Conservation (phyloP, 2,113 vertebrate species). For the Actinemys pallida region DNA sequence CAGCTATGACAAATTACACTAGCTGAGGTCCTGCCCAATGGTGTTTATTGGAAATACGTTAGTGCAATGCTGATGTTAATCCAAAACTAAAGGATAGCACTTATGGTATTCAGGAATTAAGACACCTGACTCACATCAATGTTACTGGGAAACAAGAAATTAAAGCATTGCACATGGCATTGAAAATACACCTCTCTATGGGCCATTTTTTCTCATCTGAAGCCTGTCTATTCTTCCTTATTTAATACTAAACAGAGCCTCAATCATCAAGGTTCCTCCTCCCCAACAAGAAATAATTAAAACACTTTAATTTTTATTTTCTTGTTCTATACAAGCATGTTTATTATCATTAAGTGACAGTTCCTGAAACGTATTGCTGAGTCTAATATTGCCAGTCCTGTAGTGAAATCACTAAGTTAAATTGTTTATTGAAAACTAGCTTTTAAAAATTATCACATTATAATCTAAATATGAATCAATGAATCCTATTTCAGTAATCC, state of each 20-base stretch:
- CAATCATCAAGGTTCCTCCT: not conserved
- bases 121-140: not conserved
- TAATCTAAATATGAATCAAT: constrained; percentile 44
- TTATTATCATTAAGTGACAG: not conserved
- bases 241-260: not conserved
- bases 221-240: not conserved
- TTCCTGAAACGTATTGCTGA: not conserved
- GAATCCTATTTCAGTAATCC: constrained; percentile 22
- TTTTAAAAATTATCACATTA: constrained; percentile 41
- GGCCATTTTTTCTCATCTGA: not conserved
- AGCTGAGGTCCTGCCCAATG: not conserved
- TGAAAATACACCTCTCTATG: not conserved
- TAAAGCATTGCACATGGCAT: not conserved
- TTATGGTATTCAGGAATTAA: not conserved
- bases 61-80: not conserved
- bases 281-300: not conserved
- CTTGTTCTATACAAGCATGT: not conserved
- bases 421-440: not conserved
- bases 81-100: not conserved
- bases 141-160: not conserved
- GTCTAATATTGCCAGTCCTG: not conserved
- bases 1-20: not conserved
- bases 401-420: not conserved
- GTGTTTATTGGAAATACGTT: not conserved
- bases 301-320: not conserved